Percentiles rank a stretch among this genome's conserved stretches.
phyloP scores from a whole-genome alignment of 2,888 invertebrate species.

The Andrena marginata region DNA sequence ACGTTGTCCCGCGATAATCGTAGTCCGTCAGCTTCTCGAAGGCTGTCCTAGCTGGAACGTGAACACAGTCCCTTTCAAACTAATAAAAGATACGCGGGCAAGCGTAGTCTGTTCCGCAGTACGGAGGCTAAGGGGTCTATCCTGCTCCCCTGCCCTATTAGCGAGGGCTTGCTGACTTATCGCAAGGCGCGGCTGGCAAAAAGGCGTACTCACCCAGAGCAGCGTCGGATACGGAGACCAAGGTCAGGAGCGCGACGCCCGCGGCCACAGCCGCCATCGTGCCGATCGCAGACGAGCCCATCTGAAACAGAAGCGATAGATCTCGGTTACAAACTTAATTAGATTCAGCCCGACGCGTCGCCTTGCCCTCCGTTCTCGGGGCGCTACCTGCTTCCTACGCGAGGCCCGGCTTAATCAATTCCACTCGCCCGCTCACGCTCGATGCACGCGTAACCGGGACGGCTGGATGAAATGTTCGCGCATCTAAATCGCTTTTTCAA shows the following conservation, averaged over 20 bases:
- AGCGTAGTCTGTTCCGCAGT: too few species aligned
- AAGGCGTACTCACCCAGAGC: slow-evolving; percentile 73
- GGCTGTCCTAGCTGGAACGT: slow-evolving; percentile 91
- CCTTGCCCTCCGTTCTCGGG: background rate
- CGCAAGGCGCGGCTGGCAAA: background rate
- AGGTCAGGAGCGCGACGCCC: slow-evolving; percentile 76
- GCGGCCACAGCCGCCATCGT: slow-evolving; percentile 63
- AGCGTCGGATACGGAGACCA: slow-evolving; percentile 77
- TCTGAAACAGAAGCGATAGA: slow-evolving; percentile 77
- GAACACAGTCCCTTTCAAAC: slow-evolving; percentile 7
- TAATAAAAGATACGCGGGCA: background rate
- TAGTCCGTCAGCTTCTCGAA: slow-evolving; percentile 97
- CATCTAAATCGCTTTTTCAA: slow-evolving; percentile 21
- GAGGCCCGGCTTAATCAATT: slow-evolving; percentile 28
- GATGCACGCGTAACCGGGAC: background rate
- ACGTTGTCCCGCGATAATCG: slow-evolving; percentile 96
- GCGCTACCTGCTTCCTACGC: background rate
- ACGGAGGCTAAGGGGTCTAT: too few species aligned
- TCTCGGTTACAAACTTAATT: slow-evolving; percentile 44
- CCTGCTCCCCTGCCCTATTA: background rate
- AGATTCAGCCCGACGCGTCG: background rate
- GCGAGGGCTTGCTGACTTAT: background rate
- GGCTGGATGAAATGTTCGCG: slow-evolving; percentile 12
- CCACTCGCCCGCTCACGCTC: slow-evolving; percentile 6
- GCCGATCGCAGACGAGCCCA: slow-evolving; percentile 77